phyloP scores from a whole-genome alignment of 2,797 vertebrate genomes.

The Poeciliopsis infans region DNA sequence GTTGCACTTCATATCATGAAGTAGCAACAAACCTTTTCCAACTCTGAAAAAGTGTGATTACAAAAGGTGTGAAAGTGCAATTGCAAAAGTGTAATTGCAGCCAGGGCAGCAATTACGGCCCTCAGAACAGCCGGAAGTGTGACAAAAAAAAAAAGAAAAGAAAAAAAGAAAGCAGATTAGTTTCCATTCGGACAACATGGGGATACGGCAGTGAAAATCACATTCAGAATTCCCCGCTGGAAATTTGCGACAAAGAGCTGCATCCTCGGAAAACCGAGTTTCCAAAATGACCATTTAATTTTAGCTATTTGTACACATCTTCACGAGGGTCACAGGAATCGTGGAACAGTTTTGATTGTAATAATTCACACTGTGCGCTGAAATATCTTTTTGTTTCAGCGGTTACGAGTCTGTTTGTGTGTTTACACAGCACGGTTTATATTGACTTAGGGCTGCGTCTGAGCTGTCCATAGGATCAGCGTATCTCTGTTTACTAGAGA shows the following conservation, averaged over 20 bases:
- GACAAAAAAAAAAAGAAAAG: no score
- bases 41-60: no score
- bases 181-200: background rate
- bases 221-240: background rate
- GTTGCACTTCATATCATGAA: background rate
- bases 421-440: slow-evolving; percentile 26
- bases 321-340: background rate
- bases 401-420: slow-evolving; percentile 47
- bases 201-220: background rate
- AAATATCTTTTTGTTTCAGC: slow-evolving; percentile 31
- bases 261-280: background rate
- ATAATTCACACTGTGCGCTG: slow-evolving; percentile 14
- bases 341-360: slow-evolving; percentile 39
- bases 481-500: slow-evolving; percentile 47
- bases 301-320: background rate
- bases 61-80: no score
- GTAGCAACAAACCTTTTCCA: background rate
- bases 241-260: background rate
- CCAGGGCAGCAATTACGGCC: background rate
- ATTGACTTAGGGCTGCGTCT: slow-evolving; percentile 8
- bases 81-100: background rate
- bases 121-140: background rate
- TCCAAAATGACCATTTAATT: background rate
- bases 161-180: background rate
- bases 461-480: slow-evolving; percentile 20